Percentiles rank a stretch among this genome's conserved stretches.
Evolutionary conservation across 35 echinoderm and acorn worm genomes (phyloP).

Genomic region (Strongylocentrotus purpuratus): DNA sequence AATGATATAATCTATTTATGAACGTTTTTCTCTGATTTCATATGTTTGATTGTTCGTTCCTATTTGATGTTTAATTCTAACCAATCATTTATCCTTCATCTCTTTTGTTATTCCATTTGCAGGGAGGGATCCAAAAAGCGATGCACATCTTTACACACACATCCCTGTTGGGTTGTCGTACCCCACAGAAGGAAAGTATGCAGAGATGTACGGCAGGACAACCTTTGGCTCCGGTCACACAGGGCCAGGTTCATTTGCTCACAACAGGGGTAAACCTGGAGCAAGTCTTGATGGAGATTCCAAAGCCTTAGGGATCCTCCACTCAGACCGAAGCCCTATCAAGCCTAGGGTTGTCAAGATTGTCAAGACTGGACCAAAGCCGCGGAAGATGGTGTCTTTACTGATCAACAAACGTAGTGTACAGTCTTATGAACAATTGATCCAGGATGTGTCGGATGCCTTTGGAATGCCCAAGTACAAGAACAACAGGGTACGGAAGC

Average conservation of each 20-base stretch:
- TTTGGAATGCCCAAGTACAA: slow-evolving; percentile 88
- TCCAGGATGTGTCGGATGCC: slow-evolving; percentile 88
- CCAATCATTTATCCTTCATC: background rate
- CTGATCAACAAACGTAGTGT: slow-evolving; percentile 90
- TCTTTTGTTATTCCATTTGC: slow-evolving; percentile 15
- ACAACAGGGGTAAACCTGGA: slow-evolving; percentile 46
- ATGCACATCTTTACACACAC: slow-evolving; percentile 55
- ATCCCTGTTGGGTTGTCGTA: slow-evolving; percentile 72
- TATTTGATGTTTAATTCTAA: background rate
- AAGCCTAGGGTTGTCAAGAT: slow-evolving; percentile 87
- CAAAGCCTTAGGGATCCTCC: slow-evolving; percentile 44
- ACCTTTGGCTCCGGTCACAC: slow-evolving; percentile 50
- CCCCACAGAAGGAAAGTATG: slow-evolving; percentile 89
- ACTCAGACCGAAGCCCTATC: slow-evolving; percentile 60
- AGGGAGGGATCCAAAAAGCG: slow-evolving; percentile 57
- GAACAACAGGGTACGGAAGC: slow-evolving; percentile 78
- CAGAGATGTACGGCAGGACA: slow-evolving; percentile 68
- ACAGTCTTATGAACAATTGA: slow-evolving; percentile 84
- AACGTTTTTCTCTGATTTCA: background rate
- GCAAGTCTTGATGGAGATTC: slow-evolving; percentile 46
- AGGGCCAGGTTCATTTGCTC: slow-evolving; percentile 69
- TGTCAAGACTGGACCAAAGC: slow-evolving; percentile 81
- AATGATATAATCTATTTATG: background rate
- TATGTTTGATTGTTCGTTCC: background rate
- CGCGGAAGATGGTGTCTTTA: slow-evolving; percentile 82